phyloP scores from a whole-genome alignment of 2,888 invertebrate species.

The Polydrusus tereticollis region DNA sequence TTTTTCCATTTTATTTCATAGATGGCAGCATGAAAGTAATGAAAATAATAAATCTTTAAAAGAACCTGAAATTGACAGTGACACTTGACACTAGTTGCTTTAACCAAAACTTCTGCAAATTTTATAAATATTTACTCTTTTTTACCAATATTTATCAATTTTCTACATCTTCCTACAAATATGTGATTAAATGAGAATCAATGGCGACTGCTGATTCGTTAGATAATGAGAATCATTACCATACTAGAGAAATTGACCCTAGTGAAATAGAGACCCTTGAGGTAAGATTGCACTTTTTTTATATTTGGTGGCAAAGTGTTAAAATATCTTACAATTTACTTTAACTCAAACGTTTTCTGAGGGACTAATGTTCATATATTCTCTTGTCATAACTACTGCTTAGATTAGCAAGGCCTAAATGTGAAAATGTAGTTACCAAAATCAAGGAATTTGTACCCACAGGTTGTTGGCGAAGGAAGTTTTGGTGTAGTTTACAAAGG shows the following conservation, averaged over 20 bases:
- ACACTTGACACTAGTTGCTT: slow-evolving; percentile 25
- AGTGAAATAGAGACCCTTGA: slow-evolving; percentile 80
- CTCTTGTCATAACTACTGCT: neutral
- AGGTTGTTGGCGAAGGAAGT: slow-evolving; percentile 94
- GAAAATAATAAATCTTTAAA: too few relatives aligned
- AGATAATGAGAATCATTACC: slow-evolving; percentile 67
- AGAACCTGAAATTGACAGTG: neutral
- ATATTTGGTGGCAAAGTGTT: neutral
- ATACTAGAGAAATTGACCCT: slow-evolving; percentile 84
- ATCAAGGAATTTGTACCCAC: neutral
- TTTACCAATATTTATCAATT: slow-evolving; percentile 20
- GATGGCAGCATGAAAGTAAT: too few relatives aligned
- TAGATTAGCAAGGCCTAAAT: neutral
- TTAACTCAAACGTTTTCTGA: neutral
- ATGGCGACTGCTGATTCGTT: slow-evolving; percentile 36
- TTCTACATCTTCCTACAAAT: slow-evolving; percentile 35
- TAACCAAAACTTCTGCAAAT: slow-evolving; percentile 12
- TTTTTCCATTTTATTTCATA: too few relatives aligned
- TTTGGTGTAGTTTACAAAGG: slow-evolving; percentile 96
- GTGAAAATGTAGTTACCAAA: neutral
- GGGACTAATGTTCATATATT: neutral
- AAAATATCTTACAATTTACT: slow-evolving; percentile 56
- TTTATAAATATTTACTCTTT: slow-evolving; percentile 29
- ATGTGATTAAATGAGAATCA: slow-evolving; percentile 37
- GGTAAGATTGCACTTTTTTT: slow-evolving; percentile 66